Conservation (phyloP, 2,113 vertebrate genomes). For the Peromyscus leucopus region DNA sequence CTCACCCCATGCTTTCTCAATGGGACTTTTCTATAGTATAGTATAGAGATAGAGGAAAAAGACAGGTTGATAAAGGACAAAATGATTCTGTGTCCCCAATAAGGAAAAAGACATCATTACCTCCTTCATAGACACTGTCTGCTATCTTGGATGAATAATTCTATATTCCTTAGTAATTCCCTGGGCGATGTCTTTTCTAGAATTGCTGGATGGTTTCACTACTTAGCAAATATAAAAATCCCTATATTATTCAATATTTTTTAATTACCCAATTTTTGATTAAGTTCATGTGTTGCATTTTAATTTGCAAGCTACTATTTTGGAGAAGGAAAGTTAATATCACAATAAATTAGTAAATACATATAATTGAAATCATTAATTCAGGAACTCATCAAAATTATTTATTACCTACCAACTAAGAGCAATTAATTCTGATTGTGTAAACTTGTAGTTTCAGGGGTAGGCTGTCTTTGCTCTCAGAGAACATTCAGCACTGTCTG, state of each 20-base stretch:
- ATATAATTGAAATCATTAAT: background rate
- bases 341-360: slow-evolving; percentile 40
- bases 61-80: background rate
- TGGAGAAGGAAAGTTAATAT: background rate
- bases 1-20: background rate
- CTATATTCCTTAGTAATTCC: background rate
- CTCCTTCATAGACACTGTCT: background rate
- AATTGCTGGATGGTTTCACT: slow-evolving; percentile 22
- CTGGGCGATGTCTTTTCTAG: background rate
- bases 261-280: slow-evolving; percentile 56
- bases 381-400: slow-evolving; percentile 36
- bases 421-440: background rate
- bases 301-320: slow-evolving; percentile 37
- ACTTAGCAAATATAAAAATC: slow-evolving; percentile 14
- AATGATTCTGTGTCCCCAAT: background rate
- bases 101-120: background rate
- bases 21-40: background rate
- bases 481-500: slow-evolving; percentile 16
- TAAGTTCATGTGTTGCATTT: slow-evolving; percentile 19
- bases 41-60: background rate
- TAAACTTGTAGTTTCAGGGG: background rate
- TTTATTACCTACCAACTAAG: background rate
- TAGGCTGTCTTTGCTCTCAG: background rate
- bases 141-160: background rate
- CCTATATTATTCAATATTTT: slow-evolving; percentile 28